A percentile compares a stretch with the other conserved stretches of the same genome.
Evolutionary conservation across 1,140 invertebrate genomes (phyloP).

Genomic region (Ceratosolen fusciceps): DNA sequence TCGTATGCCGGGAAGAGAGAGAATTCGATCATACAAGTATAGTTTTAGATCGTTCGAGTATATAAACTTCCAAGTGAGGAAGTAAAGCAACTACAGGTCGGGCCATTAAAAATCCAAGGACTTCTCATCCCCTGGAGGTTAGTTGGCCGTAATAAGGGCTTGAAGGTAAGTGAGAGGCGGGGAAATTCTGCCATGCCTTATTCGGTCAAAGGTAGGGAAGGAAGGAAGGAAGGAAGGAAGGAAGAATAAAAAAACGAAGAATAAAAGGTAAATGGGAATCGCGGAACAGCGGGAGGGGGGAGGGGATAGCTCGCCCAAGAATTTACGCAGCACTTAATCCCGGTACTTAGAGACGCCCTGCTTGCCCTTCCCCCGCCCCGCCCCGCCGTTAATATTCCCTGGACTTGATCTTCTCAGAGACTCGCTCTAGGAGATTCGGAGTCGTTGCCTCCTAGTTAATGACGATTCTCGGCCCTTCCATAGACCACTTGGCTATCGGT

Average conservation of each 20-base stretch:
- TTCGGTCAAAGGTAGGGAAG: constrained; percentile 53
- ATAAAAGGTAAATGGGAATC: too few species aligned
- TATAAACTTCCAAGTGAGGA: neutral
- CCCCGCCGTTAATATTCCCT: constrained; percentile 61
- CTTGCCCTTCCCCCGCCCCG: too few species aligned
- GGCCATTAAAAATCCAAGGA: neutral
- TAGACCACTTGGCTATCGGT: too few species aligned
- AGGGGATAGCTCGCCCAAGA: constrained; percentile 51
- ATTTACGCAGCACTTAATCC: constrained; percentile 71
- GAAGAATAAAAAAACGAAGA: neutral
- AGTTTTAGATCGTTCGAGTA: neutral
- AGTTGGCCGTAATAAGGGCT: neutral
- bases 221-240: constrained; percentile 28
- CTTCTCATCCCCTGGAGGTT: neutral
- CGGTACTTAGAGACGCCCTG: constrained; percentile 63
- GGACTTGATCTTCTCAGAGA: constrained; percentile 62
- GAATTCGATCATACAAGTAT: neutral
- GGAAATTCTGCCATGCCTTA: constrained; percentile 68
- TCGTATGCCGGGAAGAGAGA: too few species aligned
- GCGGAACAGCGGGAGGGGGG: too few species aligned
- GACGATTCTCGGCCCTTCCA: neutral
- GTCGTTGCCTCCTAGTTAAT: constrained; percentile 53
- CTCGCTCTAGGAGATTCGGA: too few species aligned
- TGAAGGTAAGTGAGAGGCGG: constrained; percentile 11
- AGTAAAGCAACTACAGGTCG: neutral